These are phyloP conservation scores for Drosophila acutilabella DNA, from an alignment of 2,888 invertebrate species.

Conservation along the genomic window DNA sequence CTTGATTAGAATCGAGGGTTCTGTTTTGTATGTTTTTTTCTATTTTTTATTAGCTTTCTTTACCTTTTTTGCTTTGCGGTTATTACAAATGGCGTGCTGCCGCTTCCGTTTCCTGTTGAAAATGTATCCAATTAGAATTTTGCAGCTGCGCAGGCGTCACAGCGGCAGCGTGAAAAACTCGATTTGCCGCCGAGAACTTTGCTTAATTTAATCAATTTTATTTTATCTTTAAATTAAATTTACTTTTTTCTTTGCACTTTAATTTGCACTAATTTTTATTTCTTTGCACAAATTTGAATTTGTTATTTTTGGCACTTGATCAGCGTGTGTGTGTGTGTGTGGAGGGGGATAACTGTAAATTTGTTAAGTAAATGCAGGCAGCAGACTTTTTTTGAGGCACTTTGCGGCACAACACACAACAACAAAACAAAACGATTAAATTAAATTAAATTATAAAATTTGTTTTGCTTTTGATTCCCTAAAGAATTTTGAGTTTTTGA, in stretches of 20 bases:
- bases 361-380: constrained; percentile 26
- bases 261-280: constrained; percentile 19
- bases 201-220: background rate
- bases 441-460: background rate
- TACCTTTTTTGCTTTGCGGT: constrained; percentile 8
- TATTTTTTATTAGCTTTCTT: background rate
- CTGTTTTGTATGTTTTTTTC: background rate
- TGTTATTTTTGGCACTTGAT: constrained; percentile 49
- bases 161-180: constrained; percentile 11
- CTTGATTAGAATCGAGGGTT: background rate
- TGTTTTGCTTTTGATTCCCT: background rate
- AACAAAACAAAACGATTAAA: constrained; percentile 1
- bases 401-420: constrained; percentile 33
- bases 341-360: constrained; percentile 40
- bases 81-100: constrained; percentile 48
- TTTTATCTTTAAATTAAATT: background rate
- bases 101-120: constrained; percentile 61
- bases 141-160: constrained; percentile 75
- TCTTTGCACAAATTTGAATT: constrained; percentile 19
- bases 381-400: constrained; percentile 28
- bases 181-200: constrained; percentile 16
- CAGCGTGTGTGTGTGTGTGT: constrained; percentile 4
- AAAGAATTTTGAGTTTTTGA: constrained; percentile 13
- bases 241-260: constrained; percentile 31
- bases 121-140: constrained; percentile 69